Conservation (phyloP, 2,888 invertebrate genomes). For the Exephanes ischioxanthus region DNA sequence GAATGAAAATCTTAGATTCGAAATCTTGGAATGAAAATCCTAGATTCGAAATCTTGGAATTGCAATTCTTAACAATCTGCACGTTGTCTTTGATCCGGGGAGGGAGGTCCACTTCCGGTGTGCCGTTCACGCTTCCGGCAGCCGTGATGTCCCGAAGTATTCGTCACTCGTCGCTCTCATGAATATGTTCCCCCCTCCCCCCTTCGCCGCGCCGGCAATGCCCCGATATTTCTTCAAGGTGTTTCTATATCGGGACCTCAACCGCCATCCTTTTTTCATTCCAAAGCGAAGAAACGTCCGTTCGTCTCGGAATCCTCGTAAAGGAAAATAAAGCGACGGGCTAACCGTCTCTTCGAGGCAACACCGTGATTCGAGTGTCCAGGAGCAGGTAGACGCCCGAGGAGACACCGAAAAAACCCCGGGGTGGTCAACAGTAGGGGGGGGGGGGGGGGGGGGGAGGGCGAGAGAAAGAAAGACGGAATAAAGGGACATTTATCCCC, state of each 20-base stretch:
- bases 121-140: neutral
- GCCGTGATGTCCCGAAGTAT: neutral
- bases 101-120: no score
- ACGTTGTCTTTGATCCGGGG: no score
- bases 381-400: conserved; percentile 5
- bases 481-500: no score
- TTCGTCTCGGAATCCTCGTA: neutral
- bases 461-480: neutral
- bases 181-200: neutral
- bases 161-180: conserved; percentile 7
- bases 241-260: neutral
- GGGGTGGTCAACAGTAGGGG: neutral
- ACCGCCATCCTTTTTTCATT: neutral
- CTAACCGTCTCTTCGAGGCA: neutral
- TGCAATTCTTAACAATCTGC: no score
- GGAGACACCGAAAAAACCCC: neutral
- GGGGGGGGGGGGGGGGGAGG: neutral
- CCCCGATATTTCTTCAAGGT: neutral
- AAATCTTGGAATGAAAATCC: no score
- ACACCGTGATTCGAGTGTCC: conserved; percentile 18
- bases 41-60: no score
- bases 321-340: neutral
- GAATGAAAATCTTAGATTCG: no score
- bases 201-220: neutral
- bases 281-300: neutral